Evolutionary conservation across 2,888 invertebrate genomes (phyloP).

Genomic region (Acrobasis consociella): DNA sequence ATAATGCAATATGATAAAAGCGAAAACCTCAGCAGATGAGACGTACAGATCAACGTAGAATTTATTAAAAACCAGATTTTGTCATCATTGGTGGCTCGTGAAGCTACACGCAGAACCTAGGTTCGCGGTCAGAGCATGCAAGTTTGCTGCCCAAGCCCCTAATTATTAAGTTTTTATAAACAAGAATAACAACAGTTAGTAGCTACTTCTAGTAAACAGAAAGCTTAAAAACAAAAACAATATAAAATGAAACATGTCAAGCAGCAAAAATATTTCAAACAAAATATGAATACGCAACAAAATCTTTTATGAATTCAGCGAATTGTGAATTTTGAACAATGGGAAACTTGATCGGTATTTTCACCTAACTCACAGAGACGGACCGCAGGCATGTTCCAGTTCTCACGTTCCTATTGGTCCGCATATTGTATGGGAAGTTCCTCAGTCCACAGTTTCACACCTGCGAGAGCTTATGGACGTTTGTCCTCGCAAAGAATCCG

Average conservation of each 20-base stretch:
- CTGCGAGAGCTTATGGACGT: slow-evolving; percentile 65
- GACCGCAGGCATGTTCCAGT: slow-evolving; percentile 39
- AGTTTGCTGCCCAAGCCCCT: too few relatives aligned
- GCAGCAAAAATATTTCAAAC: slow-evolving; percentile 29
- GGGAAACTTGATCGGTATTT: slow-evolving; percentile 19
- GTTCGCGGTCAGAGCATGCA: too few relatives aligned
- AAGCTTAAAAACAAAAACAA: not conserved
- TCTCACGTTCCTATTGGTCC: slow-evolving; percentile 55
- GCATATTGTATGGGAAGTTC: slow-evolving; percentile 54
- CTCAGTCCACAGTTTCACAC: slow-evolving; percentile 36
- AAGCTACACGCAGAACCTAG: too few relatives aligned
- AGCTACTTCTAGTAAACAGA: too few relatives aligned
- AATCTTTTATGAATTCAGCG: slow-evolving; percentile 16
- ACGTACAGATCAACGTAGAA: not conserved
- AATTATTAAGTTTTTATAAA: too few relatives aligned
- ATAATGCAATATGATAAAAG: not conserved
- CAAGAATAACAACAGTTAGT: too few relatives aligned
- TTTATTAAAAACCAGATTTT: too few relatives aligned
- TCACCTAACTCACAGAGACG: slow-evolving; percentile 5
- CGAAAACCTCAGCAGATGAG: not conserved
- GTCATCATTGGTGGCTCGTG: too few relatives aligned
- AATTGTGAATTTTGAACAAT: slow-evolving; percentile 22
- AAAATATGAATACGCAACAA: slow-evolving; percentile 27
- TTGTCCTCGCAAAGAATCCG: slow-evolving; percentile 53
- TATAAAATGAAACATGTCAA: not conserved